Evolutionary conservation across 2,888 invertebrate genomes (phyloP), one percentile per base, ranked within the genome.

Genomic region (Lithophane ornitopus): DNA sequence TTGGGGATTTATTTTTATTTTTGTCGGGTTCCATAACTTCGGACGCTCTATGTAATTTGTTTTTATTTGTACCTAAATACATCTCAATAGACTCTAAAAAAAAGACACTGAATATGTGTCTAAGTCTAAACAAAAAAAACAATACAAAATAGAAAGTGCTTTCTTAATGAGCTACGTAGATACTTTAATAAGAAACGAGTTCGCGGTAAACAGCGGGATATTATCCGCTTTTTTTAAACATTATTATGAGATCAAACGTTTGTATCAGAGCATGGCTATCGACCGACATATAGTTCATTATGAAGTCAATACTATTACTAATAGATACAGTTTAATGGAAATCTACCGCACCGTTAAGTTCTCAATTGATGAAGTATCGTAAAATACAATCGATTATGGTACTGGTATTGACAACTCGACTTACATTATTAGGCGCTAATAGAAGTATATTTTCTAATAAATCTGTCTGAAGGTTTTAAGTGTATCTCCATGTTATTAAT

Each of bases 261-360:
- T 74, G 79, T 79, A 90, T 79, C 80, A 89, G 89, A 90, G 88
- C 90, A 85, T 88, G 80, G 85, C 89, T 78, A 67, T 67, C 74
- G 88, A 44, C 89, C 89, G 85, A 88, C 74, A 87, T 90, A 78
- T 81, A 70, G 69, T 75, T 82, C 77, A 86, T 86, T 87, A 84
- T 73, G 80, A 85, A 82, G 84, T 85, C 85, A 86, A 85, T 86
- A 77, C 74, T 70, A 82, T 80, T 82, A 83, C 80, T 82, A 84
- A 86, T 82, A 72, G 80, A 78, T 61, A 65, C 75, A 76, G 71
- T 72, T 63, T 67, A 83, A 58, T 71, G 6, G 56, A 74, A 69
- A 84, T 81, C 52, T 84, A 84, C 59, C 69, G 44, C 52, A 63
- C 28, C 16, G 80, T 69, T 71, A 80, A 71, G n/a, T 61, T 34